Percentiles rank a stretch among this genome's conserved stretches.
phyloP scores from a whole-genome alignment of 2,888 invertebrate genomes.

The Ectobius pallidus region DNA sequence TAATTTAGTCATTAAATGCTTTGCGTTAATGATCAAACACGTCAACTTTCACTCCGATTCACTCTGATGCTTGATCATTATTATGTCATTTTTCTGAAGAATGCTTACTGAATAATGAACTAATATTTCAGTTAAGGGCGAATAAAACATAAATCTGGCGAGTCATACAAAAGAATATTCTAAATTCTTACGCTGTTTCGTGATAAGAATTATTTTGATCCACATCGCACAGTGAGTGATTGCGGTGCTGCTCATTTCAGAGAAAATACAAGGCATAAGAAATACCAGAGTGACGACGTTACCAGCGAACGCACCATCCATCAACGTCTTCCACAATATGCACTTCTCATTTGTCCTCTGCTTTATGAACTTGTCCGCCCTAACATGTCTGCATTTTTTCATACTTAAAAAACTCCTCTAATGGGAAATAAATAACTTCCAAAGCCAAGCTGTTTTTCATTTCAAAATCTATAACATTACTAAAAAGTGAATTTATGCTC shows the following conservation, averaged over 20 bases:
- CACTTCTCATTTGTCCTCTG: conserved; percentile 18
- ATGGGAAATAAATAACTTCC: neutral
- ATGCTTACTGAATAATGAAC: neutral
- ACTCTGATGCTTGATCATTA: too few relatives aligned
- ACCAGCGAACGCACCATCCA: conserved; percentile 11
- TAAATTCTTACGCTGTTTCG: too few relatives aligned
- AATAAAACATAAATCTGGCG: too few relatives aligned
- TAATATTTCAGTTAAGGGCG: too few relatives aligned
- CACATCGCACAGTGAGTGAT: neutral
- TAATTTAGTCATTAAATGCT: too few relatives aligned
- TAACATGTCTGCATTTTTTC: neutral
- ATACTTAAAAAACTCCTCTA: neutral
- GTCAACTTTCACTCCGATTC: too few relatives aligned
- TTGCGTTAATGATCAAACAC: too few relatives aligned
- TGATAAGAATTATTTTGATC: too few relatives aligned
- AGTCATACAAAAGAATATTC: too few relatives aligned
- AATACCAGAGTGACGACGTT: neutral
- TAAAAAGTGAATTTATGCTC: too few relatives aligned
- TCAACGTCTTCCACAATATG: conserved; percentile 22
- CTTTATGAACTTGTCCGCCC: conserved; percentile 16
- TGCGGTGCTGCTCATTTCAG: neutral
- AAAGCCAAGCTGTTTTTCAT: too few relatives aligned
- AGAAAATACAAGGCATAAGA: neutral
- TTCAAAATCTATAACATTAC: too few relatives aligned
- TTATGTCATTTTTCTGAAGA: neutral